phyloP scores from a whole-genome alignment of 2,888 invertebrate species.

The Catocala fraxini region DNA sequence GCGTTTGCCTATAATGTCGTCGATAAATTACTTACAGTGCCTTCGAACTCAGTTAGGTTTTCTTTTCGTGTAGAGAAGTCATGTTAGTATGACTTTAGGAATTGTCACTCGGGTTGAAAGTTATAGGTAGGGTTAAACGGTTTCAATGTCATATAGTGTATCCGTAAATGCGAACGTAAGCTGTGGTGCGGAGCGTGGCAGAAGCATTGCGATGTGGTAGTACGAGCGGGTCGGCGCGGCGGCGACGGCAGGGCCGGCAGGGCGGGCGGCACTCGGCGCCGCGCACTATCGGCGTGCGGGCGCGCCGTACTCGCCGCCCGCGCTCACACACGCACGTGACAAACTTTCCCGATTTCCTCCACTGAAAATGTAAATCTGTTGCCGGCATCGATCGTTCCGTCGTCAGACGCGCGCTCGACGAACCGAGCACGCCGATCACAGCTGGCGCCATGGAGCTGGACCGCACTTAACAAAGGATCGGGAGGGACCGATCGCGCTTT shows the following conservation, averaged over 20 bases:
- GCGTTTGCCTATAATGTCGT: conserved; percentile 53
- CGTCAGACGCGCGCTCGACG: conserved; percentile 76
- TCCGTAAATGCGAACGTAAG: conserved; percentile 65
- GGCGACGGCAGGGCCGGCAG: conserved; percentile 64
- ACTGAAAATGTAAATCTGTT: conserved; percentile 86
- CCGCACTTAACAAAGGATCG: conserved; percentile 80
- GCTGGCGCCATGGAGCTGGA: conserved; percentile 82
- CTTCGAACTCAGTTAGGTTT: conserved; percentile 21
- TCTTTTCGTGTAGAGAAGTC: conserved; percentile 7
- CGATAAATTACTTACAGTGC: conserved; percentile 46
- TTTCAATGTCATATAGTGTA: conserved; percentile 64
- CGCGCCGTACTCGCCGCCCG: conserved; percentile 81
- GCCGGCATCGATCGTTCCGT: conserved; percentile 83
- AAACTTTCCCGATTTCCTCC: conserved; percentile 86
- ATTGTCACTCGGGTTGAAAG: conserved; percentile 11
- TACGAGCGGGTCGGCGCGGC: conserved; percentile 47
- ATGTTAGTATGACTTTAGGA: conserved; percentile 18
- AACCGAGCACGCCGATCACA: conserved; percentile 78
- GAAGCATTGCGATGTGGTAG: conserved; percentile 37
- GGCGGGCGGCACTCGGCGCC: conserved; percentile 86
- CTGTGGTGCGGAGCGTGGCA: conserved; percentile 42
- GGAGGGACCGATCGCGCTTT: conserved; percentile 59
- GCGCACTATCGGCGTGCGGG: conserved; percentile 85
- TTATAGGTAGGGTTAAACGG: conserved; percentile 35
- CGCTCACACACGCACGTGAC: conserved; percentile 75